These are phyloP conservation scores for Ibidorhyncha struthersii DNA, from an alignment of 2,113 vertebrate genomes.

Conservation along the genomic window DNA sequence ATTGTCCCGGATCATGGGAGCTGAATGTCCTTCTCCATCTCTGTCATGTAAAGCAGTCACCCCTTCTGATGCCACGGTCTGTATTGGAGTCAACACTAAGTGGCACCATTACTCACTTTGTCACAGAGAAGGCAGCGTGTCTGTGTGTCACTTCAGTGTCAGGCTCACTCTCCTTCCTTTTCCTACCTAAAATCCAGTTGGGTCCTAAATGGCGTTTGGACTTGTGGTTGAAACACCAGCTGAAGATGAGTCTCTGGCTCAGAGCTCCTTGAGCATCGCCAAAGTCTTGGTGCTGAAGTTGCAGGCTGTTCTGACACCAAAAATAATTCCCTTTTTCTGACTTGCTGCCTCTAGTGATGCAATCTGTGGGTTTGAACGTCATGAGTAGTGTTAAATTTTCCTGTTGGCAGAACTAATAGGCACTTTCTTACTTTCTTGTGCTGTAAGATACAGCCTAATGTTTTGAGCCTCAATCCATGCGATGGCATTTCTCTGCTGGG, in stretches of 20 bases:
- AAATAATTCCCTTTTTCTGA: background rate
- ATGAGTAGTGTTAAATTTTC: background rate
- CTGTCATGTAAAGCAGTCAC: background rate
- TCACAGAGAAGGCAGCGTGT: background rate
- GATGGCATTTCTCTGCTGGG: background rate
- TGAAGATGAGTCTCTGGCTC: background rate
- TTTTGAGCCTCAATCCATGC: background rate
- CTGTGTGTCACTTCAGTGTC: background rate
- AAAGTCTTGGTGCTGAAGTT: background rate
- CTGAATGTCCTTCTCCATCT: background rate
- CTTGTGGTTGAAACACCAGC: background rate
- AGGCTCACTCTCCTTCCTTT: background rate
- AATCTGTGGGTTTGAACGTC: background rate
- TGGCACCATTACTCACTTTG: background rate
- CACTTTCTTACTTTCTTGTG: background rate
- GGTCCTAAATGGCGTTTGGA: background rate
- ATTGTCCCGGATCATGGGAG: background rate
- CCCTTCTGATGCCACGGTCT: background rate
- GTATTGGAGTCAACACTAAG: background rate
- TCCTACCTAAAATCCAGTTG: background rate
- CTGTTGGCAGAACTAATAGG: accelerated
- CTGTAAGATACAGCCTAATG: background rate
- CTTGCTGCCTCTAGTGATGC: background rate
- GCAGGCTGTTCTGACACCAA: background rate
- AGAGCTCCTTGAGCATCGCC: background rate